These are phyloP conservation scores for Kryptolebias ocellatus DNA, from an alignment of 2,797 vertebrate genomes.

Conservation along the genomic window DNA sequence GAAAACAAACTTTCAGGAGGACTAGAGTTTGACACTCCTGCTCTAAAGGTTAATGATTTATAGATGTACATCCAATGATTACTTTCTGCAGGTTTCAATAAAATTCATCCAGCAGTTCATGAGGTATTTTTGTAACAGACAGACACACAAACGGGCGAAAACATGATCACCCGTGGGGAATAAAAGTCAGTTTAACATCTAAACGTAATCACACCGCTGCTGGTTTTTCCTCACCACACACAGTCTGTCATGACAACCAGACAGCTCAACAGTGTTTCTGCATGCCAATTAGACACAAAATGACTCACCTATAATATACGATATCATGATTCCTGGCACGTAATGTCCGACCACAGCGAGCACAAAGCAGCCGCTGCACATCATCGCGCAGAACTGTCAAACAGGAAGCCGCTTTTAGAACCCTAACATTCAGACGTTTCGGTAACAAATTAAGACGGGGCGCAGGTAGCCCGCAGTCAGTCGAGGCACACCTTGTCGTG, in stretches of 20 bases:
- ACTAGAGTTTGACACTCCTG: no score
- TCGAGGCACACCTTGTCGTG: slow-evolving; percentile 88
- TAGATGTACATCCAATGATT: no score
- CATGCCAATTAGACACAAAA: not conserved
- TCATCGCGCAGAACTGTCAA: slow-evolving; percentile 91
- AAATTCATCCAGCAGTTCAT: no score
- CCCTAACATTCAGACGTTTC: not conserved
- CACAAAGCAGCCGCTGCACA: slow-evolving; percentile 89
- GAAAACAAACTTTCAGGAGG: no score
- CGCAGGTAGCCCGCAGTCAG: accelerated
- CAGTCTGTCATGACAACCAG: not conserved
- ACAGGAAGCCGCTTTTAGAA: slow-evolving; percentile 22
- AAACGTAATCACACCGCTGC: not conserved
- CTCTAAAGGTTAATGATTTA: no score
- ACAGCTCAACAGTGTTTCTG: not conserved
- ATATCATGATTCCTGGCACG: slow-evolving; percentile 98
- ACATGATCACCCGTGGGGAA: not conserved
- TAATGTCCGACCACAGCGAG: slow-evolving; percentile 93
- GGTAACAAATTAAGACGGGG: not conserved
- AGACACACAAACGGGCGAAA: no score
- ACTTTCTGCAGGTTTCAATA: no score
- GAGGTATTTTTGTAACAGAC: no score
- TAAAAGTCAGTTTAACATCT: slow-evolving; percentile 1
- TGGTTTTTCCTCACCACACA: not conserved
- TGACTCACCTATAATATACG: slow-evolving; percentile 93